A percentile compares a stretch with the other conserved stretches of the same genome.
phyloP scores from a whole-genome alignment of 2,888 invertebrate genomes.

The Sarcophaga caerulescens region DNA sequence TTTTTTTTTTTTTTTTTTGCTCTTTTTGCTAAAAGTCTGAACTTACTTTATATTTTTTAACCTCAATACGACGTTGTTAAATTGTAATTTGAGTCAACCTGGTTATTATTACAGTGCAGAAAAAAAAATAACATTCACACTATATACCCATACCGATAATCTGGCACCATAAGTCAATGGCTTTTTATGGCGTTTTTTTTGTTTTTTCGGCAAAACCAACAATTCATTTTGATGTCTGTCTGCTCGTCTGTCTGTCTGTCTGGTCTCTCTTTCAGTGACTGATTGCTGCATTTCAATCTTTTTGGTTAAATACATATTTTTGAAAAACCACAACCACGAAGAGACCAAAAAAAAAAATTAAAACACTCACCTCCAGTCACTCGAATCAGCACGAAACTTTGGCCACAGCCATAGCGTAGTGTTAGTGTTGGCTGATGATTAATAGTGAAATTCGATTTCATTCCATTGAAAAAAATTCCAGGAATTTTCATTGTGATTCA shows the following conservation, averaged over 20 bases:
- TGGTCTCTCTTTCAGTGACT: background rate
- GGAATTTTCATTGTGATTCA: constrained; percentile 57
- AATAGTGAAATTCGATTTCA: constrained; percentile 44
- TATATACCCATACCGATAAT: background rate
- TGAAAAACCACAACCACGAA: background rate
- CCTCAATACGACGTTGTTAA: constrained; percentile 41
- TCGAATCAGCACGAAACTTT: background rate
- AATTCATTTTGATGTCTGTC: constrained; percentile 42
- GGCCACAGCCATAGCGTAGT: background rate
- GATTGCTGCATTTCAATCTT: background rate
- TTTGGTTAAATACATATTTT: background rate
- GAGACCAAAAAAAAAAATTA: background rate
- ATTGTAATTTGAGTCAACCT: constrained; percentile 58
- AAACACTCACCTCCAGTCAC: background rate
- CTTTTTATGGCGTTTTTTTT: constrained; percentile 19
- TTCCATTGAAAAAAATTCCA: constrained; percentile 44
- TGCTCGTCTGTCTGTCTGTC: background rate
- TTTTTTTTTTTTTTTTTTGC: too few species aligned
- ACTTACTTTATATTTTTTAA: constrained; percentile 32
- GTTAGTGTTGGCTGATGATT: constrained; percentile 23
- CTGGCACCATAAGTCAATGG: constrained; percentile 36
- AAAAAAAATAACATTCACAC: constrained; percentile 19
- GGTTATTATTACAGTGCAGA: constrained; percentile 14
- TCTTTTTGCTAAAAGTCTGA: background rate
- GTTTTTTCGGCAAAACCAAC: constrained; percentile 38